Base-by-base conservation (phyloP, 2,888 invertebrate species). In the Petrophora chlorosata region DNA sequence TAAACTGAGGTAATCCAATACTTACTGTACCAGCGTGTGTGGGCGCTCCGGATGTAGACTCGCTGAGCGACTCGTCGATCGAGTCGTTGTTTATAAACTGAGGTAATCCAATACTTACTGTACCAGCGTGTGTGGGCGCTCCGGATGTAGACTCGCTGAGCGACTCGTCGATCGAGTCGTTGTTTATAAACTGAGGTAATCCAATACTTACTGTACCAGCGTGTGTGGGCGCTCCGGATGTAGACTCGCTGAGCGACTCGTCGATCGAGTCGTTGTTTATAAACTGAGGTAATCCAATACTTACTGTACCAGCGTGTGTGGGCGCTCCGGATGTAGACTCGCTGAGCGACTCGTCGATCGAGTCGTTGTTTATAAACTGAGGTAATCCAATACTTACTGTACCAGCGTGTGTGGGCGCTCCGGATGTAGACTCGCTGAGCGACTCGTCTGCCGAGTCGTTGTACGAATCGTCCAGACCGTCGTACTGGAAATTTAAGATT, bases 381-480 rank as follows among this genome's bases (percentile, higher is more conserved):
- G 0, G 3, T 13, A 25, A 17, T 9, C 3, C 23, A 36, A 39
- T 56, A 78, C 85, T 78, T 56, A 87, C 85, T 51, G 79, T 73
- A 41, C 79, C 75, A 19, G 78, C 69, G 59, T 85, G 84, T 8
- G 85, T 76, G 5, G 86, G 89, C 34, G 92, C 92, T 38, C 92
- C 86, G 29, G 92, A 91, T 15, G 92, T 92, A 10, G 91, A 92
- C 73, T 92, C 92, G 58, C 91, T 91, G 45, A 90, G 81, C 22
- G 91, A 92, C 68, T 92, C 92, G 57, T 91, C 91, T 2, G 90
- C 90, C 0, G 91, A 90, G 65, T 91, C 90, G 59, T 90, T 93
- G 72, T 93, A 94, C 52, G 94, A 94, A 73, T 95, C 95, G 71
- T 95, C 95, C 56, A 95, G 87, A 19, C 95, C 95, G 67, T 95